A percentile compares a stretch with the other conserved stretches of the same genome.
Conservation (phyloP, 2,113 vertebrate species). For the Crotalus horridus region DNA sequence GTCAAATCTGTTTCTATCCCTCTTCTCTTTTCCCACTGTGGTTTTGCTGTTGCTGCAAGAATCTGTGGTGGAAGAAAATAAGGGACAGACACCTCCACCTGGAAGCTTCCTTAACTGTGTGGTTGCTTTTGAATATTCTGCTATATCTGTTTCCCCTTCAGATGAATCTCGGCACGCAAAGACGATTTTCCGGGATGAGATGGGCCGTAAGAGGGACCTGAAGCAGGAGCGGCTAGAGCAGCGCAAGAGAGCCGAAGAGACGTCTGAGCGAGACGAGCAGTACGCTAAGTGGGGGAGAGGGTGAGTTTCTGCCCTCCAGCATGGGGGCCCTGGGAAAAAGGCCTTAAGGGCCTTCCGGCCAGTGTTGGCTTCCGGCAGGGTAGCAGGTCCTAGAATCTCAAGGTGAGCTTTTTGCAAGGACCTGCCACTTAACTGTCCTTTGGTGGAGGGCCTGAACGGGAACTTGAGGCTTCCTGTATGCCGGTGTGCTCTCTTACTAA, state of each 20-base stretch:
- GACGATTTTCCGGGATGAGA: constrained; percentile 89
- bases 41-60: neutral
- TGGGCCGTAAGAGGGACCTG: constrained; percentile 84
- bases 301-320: constrained; percentile 63
- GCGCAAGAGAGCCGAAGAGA: constrained; percentile 74
- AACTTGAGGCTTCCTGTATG: neutral
- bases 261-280: constrained; percentile 80
- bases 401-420: too few relatives aligned
- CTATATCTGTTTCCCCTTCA: constrained; percentile 24
- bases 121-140: rapidly evolving
- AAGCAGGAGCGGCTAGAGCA: constrained; percentile 81
- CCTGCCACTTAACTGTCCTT: neutral
- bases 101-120: neutral
- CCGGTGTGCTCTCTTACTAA: neutral
- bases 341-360: rapidly evolving
- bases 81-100: neutral
- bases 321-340: neutral
- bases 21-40: neutral
- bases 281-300: constrained; percentile 94
- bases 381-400: neutral
- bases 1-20: neutral
- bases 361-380: neutral
- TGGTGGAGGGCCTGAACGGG: neutral
- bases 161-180: constrained; percentile 80
- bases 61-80: neutral